Conservation (phyloP, 2,797 vertebrate species). For the Urosaurus nigricauda region DNA sequence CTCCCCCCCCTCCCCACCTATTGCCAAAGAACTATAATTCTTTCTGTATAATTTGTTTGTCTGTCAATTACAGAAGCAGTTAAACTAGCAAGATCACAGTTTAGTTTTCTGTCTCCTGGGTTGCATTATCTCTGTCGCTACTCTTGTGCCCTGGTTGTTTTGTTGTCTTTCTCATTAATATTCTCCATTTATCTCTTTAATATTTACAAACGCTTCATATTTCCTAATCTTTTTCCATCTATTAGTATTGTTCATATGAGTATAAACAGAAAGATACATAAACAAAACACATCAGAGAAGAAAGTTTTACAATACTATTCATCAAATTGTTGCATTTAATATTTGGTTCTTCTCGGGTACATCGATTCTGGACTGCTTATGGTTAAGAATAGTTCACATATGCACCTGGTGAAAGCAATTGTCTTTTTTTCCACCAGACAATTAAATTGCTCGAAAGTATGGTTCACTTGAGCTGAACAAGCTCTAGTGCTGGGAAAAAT, state of each 20-base stretch:
- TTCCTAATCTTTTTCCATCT: background rate
- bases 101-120: background rate
- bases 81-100: background rate
- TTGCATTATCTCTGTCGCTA: background rate
- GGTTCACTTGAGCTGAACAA: constrained; percentile 9
- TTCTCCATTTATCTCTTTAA: background rate
- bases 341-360: background rate
- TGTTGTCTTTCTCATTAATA: background rate
- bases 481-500: background rate
- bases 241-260: too few relatives aligned
- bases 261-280: background rate
- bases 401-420: background rate
- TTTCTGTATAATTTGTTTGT: too few relatives aligned
- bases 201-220: background rate
- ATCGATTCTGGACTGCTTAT: background rate
- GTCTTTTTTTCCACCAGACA: background rate
- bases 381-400: background rate
- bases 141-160: background rate
- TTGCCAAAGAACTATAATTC: too few relatives aligned
- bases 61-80: background rate
- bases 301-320: background rate
- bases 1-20: too few relatives aligned
- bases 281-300: background rate
- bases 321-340: background rate
- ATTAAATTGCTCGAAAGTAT: background rate